Percentiles rank a stretch among this genome's conserved stretches.
Conservation (phyloP, 1,140 invertebrate species). For the Solenopsis invicta region DNA sequence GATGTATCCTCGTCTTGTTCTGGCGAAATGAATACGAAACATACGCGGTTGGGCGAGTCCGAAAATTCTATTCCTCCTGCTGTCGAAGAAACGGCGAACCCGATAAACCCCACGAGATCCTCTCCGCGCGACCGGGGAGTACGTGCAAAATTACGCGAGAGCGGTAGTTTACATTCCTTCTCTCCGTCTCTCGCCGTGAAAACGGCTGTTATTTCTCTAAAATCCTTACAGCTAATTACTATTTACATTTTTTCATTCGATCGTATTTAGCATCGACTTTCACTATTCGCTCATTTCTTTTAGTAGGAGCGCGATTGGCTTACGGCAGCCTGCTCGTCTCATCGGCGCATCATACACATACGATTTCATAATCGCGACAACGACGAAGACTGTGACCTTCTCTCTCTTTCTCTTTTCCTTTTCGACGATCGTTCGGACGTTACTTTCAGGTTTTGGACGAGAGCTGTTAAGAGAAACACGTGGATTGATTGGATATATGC, state of each 20-base stretch:
- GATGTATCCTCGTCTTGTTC: too few relatives aligned
- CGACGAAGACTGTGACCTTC: background rate
- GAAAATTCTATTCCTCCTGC: too few relatives aligned
- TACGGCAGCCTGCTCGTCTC: background rate
- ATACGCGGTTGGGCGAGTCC: too few relatives aligned
- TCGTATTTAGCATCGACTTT: slow-evolving; percentile 28
- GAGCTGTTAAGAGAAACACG: background rate
- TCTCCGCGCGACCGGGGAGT: background rate
- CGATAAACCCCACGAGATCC: too few relatives aligned
- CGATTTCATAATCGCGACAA: background rate
- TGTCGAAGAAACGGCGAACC: too few relatives aligned
- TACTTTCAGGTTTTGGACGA: background rate
- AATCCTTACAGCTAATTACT: slow-evolving; percentile 43
- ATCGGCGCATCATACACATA: background rate
- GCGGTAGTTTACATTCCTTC: slow-evolving; percentile 8
- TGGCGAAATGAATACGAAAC: too few relatives aligned
- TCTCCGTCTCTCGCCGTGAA: background rate
- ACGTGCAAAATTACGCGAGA: slow-evolving; percentile 13
- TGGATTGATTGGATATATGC: background rate
- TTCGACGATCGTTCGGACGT: slow-evolving; percentile 21
- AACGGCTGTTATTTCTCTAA: slow-evolving; percentile 45
- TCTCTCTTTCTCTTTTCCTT: background rate
- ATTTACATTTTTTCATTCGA: slow-evolving; percentile 24
- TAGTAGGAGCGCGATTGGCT: background rate
- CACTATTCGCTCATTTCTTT: slow-evolving; percentile 22